A percentile compares a stretch with the other conserved stretches of the same genome.
These are phyloP conservation scores for Acanthopleura granulata DNA, from an alignment of 2,888 invertebrate genomes.

Conservation along the genomic window DNA sequence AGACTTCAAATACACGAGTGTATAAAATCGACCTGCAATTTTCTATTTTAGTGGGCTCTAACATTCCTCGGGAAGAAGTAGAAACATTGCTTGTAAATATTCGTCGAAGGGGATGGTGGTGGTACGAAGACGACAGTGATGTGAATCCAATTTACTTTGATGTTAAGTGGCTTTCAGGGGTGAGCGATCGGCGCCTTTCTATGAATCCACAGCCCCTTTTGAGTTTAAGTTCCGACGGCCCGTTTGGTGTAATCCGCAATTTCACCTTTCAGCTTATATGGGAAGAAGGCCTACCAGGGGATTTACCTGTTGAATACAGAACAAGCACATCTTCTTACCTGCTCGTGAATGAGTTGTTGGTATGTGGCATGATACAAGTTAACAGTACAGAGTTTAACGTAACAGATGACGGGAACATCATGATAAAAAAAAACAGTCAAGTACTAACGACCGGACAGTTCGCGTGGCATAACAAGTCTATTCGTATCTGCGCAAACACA, in stretches of 20 bases:
- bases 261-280: not conserved
- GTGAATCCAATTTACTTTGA: not conserved
- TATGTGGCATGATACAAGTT: not conserved
- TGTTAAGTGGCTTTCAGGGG: not conserved
- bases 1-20: not conserved
- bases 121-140: not conserved
- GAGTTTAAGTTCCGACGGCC: not conserved
- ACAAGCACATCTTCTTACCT: not conserved
- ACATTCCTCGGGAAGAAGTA: not conserved
- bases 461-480: no score
- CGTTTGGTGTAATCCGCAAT: not conserved
- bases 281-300: not conserved
- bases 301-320: not conserved
- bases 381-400: conserved; percentile 5
- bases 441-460: not conserved
- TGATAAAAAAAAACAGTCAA: not conserved
- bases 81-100: not conserved
- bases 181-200: not conserved
- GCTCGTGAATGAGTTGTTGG: not conserved
- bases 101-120: not conserved
- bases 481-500: not conserved
- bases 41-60: not conserved
- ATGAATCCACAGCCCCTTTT: no score
- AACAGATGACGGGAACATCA: not conserved
- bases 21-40: not conserved